Evolutionary conservation across 2,888 invertebrate genomes (phyloP).

Genomic region (Drosophila multiciliata): DNA sequence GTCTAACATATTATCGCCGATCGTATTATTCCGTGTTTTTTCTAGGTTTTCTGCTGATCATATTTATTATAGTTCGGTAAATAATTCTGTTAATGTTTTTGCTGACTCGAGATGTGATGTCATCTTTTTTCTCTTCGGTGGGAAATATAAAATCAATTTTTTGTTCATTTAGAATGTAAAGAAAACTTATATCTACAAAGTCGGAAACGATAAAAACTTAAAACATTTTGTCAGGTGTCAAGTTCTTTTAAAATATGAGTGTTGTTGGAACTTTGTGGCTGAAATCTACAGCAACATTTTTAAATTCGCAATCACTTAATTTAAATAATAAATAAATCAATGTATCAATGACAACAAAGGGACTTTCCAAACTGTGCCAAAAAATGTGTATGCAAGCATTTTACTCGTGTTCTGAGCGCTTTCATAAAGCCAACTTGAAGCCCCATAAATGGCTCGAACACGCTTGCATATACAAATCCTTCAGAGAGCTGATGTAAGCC

Average conservation of each 20-base stretch:
- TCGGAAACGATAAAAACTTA: not conserved
- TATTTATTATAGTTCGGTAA: not conserved
- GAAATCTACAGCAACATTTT: not conserved
- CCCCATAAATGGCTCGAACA: conserved; percentile 22
- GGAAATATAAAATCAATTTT: not conserved
- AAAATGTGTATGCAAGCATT: conserved; percentile 34
- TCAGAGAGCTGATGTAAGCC: conserved; percentile 61
- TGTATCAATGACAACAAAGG: conserved; percentile 6
- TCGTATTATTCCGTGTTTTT: not conserved
- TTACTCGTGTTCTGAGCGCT: not conserved
- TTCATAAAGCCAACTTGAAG: conserved; percentile 50
- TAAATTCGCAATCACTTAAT: conserved; percentile 17
- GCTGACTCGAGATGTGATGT: not conserved
- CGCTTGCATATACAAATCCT: conserved; percentile 55
- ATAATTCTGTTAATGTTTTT: not conserved
- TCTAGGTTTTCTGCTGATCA: not conserved
- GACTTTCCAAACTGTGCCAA: conserved; percentile 10
- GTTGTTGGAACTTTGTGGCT: not conserved
- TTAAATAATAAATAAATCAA: conserved; percentile 37
- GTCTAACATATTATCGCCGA: not conserved
- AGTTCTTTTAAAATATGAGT: not conserved
- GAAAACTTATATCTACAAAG: not conserved
- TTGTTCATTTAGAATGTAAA: not conserved
- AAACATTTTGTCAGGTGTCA: not conserved
- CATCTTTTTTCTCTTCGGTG: too few species aligned